These are phyloP conservation scores for Sebastes baramenuke DNA, from an alignment of 2,797 vertebrate genomes.

Conservation along the genomic window DNA sequence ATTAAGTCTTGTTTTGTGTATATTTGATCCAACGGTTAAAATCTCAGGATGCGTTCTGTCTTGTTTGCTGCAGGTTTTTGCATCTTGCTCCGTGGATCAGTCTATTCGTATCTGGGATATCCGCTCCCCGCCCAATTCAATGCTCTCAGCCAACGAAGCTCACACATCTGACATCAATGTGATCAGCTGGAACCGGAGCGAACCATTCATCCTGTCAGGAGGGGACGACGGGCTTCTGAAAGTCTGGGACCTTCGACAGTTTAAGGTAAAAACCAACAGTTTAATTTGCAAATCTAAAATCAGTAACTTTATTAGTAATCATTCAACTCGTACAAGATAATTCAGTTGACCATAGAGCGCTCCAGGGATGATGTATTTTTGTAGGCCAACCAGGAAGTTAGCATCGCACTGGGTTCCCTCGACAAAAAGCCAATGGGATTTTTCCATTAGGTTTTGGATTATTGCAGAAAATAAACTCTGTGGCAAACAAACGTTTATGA, in stretches of 20 bases:
- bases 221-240: slow-evolving; percentile 91
- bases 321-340: neutral
- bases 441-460: no score
- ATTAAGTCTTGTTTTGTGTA: neutral
- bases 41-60: neutral
- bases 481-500: no score
- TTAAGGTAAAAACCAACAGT: slow-evolving; percentile 79
- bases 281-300: neutral
- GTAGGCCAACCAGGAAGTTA: no score
- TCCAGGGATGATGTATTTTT: fast-evolving
- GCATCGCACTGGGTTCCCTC: no score
- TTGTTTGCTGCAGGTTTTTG: slow-evolving; percentile 85
- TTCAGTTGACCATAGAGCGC: neutral
- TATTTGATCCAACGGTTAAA: neutral
- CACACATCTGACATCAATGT: slow-evolving; percentile 90
- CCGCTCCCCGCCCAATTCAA: slow-evolving; percentile 89
- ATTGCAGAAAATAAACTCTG: no score
- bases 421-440: no score
- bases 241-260: slow-evolving; percentile 93
- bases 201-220: slow-evolving; percentile 92
- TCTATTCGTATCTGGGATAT: slow-evolving; percentile 92
- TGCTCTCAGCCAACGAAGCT: slow-evolving; percentile 86
- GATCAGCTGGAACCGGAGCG: slow-evolving; percentile 90
- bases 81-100: slow-evolving; percentile 91
- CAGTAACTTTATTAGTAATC: no score